Evolutionary conservation across 1,140 invertebrate genomes (phyloP).

Genomic region (Colletes gigas): DNA sequence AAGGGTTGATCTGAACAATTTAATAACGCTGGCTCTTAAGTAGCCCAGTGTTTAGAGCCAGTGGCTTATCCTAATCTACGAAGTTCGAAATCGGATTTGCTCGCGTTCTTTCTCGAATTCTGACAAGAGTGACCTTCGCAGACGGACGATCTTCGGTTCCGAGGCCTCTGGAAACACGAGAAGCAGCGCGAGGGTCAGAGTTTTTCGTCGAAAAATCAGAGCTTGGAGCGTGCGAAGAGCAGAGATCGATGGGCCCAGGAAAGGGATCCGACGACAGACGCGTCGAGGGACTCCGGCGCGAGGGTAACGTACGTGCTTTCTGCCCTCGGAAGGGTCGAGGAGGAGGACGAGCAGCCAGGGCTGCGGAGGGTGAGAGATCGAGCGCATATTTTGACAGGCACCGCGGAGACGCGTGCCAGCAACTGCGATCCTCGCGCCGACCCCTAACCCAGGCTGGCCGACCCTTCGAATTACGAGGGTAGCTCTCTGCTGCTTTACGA

Average conservation of each 20-base stretch:
- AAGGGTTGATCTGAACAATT: too few species aligned
- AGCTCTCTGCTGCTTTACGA: conserved; percentile 24
- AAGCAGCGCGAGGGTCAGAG: not conserved
- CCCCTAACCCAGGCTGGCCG: not conserved
- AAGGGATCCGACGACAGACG: conserved; percentile 48
- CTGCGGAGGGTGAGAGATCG: not conserved
- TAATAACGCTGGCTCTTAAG: too few species aligned
- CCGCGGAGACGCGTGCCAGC: conserved; percentile 48
- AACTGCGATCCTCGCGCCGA: conserved; percentile 29
- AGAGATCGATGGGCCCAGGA: conserved; percentile 10
- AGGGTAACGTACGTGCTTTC: conserved; percentile 25
- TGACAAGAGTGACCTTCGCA: conserved; percentile 3
- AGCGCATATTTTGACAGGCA: conserved; percentile 62
- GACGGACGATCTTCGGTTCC: not conserved
- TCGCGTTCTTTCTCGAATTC: too few species aligned
- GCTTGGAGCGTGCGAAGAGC: not conserved
- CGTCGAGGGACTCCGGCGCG: conserved; percentile 10
- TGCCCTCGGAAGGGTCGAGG: conserved; percentile 37
- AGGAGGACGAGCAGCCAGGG: not conserved
- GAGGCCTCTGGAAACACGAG: not conserved
- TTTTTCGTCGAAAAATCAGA: conserved; percentile 35
- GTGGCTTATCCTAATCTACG: too few species aligned
- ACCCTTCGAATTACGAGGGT: conserved; percentile 35
- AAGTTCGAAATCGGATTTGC: too few species aligned
- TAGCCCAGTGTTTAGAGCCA: too few species aligned